Conservation (phyloP, 2,888 invertebrate genomes). For the Germaria angustata region DNA sequence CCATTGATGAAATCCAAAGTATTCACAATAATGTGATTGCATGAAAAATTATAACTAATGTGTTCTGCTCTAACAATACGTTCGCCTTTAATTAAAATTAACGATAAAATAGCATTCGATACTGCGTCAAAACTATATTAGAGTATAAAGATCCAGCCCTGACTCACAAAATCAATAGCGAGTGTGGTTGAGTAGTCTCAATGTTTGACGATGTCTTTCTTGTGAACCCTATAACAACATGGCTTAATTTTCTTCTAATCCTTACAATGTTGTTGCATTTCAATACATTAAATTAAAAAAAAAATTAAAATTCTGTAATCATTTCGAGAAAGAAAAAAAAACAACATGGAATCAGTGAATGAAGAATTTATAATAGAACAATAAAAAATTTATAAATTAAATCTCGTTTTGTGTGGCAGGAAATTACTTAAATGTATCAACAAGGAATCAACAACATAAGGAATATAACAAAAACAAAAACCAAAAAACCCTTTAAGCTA, state of each 20-base stretch:
- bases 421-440: slow-evolving; percentile 46
- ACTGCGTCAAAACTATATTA: too few species aligned
- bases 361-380: slow-evolving; percentile 8
- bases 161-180: too few species aligned
- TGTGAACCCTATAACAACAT: too few species aligned
- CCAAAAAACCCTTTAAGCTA: neutral
- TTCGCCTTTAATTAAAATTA: too few species aligned
- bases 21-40: too few species aligned
- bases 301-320: neutral
- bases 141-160: too few species aligned
- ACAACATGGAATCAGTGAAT: neutral
- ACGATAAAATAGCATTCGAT: too few species aligned
- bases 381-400: slow-evolving; percentile 30
- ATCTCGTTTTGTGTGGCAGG: slow-evolving; percentile 4
- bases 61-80: too few species aligned
- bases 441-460: slow-evolving; percentile 25
- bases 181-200: too few species aligned
- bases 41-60: too few species aligned
- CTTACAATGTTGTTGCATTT: neutral
- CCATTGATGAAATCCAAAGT: too few species aligned
- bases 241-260: neutral
- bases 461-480: neutral
- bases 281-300: neutral
- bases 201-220: too few species aligned
- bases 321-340: neutral